Conservation (phyloP, 2,888 invertebrate species). For the Pyrrhosoma nymphula region DNA sequence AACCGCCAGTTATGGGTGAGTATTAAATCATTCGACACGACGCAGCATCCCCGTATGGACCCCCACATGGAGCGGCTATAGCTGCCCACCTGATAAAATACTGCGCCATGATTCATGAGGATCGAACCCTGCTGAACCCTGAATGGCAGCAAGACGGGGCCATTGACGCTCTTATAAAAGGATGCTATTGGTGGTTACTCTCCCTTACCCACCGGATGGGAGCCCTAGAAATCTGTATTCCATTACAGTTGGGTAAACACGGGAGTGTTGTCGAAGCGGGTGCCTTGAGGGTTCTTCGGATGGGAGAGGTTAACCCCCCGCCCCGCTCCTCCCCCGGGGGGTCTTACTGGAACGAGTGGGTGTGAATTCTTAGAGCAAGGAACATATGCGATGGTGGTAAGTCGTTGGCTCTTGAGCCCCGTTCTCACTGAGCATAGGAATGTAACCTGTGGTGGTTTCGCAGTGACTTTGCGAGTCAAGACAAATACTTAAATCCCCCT, state of each 20-base stretch:
- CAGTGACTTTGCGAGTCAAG: too few species aligned
- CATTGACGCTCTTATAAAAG: not conserved
- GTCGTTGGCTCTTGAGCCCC: too few species aligned
- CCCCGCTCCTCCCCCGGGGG: too few species aligned
- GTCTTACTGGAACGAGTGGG: too few species aligned
- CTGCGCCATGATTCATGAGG: not conserved
- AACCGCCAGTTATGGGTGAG: too few species aligned
- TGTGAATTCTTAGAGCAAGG: too few species aligned
- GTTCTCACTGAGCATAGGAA: too few species aligned
- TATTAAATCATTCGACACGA: too few species aligned
- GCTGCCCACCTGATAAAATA: not conserved
- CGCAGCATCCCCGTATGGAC: too few species aligned
- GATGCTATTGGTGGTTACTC: not conserved
- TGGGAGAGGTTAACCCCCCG: not conserved
- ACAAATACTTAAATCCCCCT: too few species aligned
- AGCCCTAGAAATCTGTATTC: slow-evolving; percentile 53
- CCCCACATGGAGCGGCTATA: not conserved
- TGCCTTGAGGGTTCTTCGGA: slow-evolving; percentile 9
- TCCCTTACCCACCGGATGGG: not conserved
- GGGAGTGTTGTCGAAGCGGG: slow-evolving; percentile 52
- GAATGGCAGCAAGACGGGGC: not conserved
- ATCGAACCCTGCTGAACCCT: not conserved
- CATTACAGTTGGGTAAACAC: slow-evolving; percentile 60
- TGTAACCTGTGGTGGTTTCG: too few species aligned
- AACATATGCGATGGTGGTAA: too few species aligned